A percentile compares a stretch with the other conserved stretches of the same genome.
phyloP scores from a whole-genome alignment of 2,888 invertebrate species.

The Drosophila villosipedis region DNA sequence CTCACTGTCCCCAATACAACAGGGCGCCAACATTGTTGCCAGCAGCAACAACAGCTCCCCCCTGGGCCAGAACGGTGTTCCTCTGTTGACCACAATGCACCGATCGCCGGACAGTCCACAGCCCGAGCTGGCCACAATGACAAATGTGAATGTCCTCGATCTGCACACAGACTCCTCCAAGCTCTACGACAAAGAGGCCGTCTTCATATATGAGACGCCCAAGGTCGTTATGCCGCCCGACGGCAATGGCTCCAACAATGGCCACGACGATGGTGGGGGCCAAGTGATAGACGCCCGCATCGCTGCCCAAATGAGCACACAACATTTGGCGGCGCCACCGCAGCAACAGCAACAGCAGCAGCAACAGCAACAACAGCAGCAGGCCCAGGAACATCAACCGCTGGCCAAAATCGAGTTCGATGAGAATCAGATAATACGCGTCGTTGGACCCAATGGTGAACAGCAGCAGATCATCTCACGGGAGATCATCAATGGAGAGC shows the following conservation, averaged over 20 bases:
- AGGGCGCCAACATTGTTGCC: slow-evolving; percentile 71
- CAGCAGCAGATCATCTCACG: slow-evolving; percentile 85
- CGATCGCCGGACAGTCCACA: slow-evolving; percentile 88
- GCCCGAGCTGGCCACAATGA: slow-evolving; percentile 94
- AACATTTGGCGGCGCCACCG: slow-evolving; percentile 52
- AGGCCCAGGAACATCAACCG: slow-evolving; percentile 78
- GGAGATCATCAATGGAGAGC: slow-evolving; percentile 85
- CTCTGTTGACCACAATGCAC: slow-evolving; percentile 83
- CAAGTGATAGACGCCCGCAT: slow-evolving; percentile 85
- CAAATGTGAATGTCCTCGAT: slow-evolving; percentile 93
- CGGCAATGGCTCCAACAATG: slow-evolving; percentile 55
- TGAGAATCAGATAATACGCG: slow-evolving; percentile 85
- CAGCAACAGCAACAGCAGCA: slow-evolving; percentile 62
- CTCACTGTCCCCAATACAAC: slow-evolving; percentile 72
- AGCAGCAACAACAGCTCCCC: slow-evolving; percentile 77
- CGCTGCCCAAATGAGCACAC: slow-evolving; percentile 82
- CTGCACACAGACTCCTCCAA: slow-evolving; percentile 86
- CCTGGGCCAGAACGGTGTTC: slow-evolving; percentile 81
- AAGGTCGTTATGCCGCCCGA: slow-evolving; percentile 82
- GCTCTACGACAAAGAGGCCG: slow-evolving; percentile 85
- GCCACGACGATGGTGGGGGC: slow-evolving; percentile 80
- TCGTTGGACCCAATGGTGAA: slow-evolving; percentile 85
- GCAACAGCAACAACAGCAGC: slow-evolving; percentile 64
- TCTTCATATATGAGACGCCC: slow-evolving; percentile 84
- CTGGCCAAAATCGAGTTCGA: slow-evolving; percentile 85